Base-by-base conservation (phyloP, 2,797 vertebrate genomes). In the Natrix natrix region DNA sequence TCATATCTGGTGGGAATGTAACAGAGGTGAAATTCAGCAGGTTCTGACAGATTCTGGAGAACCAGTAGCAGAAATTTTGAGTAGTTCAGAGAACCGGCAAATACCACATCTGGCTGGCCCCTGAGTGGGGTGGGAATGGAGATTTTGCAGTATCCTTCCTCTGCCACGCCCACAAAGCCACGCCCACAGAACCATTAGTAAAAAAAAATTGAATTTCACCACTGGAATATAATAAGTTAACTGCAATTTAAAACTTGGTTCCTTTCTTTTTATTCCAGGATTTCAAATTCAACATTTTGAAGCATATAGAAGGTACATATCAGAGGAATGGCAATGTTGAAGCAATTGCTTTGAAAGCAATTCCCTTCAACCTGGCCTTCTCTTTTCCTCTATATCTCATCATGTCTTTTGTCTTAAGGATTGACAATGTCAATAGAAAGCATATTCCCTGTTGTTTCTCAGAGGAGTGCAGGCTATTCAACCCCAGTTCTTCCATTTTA, bases 281-380 rank as follows among this genome's bases (percentile, higher is more conserved):
- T 94, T 90, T 90, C 54, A 86, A 94, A 24, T 5, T 3, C 88
- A 94, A 93, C 78, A 88, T 20, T 87, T 83, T 96, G 95, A 86
- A n/a, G 43, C 3, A 54, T 0, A 0, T 93, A 94, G 91, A 89
- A 74, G 59, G 86, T 86, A 96, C 54, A 93, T 93, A 92, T 92
- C 24, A 92, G 92, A 89, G 94, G 96, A 95, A 56, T 22, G 1
- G 94, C 91, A 92, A 43, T 54, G 66, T 92, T 97, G 96, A 94
- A 94, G 66, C 89, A 43, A 95, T 57, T 96, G 93, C 93, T 95
- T 95, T 92, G 93, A 59, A 74, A 78, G 86, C 92, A 95, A 89
- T 96, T 97, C 95, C 91, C 93, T 59, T 92, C 96, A 93, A 59
- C 83, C 87, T 95, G 91, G 95, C 94, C 95, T 94, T 74, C 92